Evolutionary conservation across 2,113 vertebrate genomes (phyloP).

Genomic region (Etia nguti): DNA sequence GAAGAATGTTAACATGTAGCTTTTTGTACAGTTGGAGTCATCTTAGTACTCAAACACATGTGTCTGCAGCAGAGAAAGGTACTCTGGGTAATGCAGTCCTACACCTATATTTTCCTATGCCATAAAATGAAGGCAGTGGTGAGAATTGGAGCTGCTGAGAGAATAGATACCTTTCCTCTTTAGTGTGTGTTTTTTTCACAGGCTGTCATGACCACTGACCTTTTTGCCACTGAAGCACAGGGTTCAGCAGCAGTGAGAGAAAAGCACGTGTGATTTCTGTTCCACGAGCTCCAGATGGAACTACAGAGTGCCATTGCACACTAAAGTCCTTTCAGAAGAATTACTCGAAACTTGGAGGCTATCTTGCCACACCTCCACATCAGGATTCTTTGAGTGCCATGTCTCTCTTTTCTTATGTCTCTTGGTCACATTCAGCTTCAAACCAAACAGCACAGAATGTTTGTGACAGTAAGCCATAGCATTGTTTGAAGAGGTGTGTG

Average conservation of each 20-base stretch:
- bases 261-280: conserved; percentile 34
- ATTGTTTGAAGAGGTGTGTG: background rate
- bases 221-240: conserved; percentile 3
- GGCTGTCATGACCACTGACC: conserved; percentile 18
- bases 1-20: background rate
- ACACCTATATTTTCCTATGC: background rate
- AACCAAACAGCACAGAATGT: background rate
- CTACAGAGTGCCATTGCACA: background rate
- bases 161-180: background rate
- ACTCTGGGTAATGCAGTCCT: conserved; percentile 20
- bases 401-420: background rate
- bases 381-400: background rate
- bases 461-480: background rate
- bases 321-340: background rate
- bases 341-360: background rate
- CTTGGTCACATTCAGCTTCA: background rate
- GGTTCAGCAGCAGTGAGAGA: background rate
- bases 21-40: background rate
- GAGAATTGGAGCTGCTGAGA: background rate
- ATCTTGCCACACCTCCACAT: background rate
- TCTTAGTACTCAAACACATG: background rate
- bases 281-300: background rate
- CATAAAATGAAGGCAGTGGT: background rate
- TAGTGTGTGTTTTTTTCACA: conserved; percentile 15
- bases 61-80: background rate